These are phyloP conservation scores for Aplodontia rufa DNA, from an alignment of 2,113 vertebrate genomes.

Conservation along the genomic window DNA sequence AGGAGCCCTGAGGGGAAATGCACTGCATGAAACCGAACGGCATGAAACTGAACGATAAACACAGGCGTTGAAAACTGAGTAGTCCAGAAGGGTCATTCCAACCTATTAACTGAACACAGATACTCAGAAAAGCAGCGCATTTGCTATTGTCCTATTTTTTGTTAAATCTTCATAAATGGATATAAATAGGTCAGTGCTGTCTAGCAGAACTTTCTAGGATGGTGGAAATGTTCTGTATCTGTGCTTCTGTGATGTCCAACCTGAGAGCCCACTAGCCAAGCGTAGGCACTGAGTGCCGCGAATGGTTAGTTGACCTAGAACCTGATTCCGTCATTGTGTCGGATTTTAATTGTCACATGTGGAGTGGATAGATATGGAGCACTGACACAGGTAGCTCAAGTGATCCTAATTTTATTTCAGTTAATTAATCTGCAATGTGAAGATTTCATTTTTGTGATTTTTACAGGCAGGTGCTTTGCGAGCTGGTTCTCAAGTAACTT, in stretches of 20 bases:
- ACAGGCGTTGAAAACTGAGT: not conserved
- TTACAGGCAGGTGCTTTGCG: conserved; percentile 45
- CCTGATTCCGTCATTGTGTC: not conserved
- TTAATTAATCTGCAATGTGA: no score
- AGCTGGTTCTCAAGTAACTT: conserved; percentile 57
- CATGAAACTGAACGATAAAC: not conserved
- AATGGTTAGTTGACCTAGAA: not conserved
- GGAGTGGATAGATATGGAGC: not conserved
- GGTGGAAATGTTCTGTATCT: not conserved
- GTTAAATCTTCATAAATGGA: not conserved
- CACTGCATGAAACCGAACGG: not conserved
- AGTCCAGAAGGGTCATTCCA: not conserved
- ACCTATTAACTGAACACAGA: not conserved
- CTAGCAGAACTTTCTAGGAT: not conserved
- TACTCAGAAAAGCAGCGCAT: not conserved
- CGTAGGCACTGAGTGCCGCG: not conserved
- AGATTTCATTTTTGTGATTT: not conserved
- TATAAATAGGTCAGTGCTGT: not conserved
- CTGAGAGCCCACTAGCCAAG: not conserved
- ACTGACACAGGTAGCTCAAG: not conserved
- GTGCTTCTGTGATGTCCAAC: not conserved
- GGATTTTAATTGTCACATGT: not conserved
- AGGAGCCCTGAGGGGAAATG: not conserved
- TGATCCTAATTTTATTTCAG: conserved; percentile 37
- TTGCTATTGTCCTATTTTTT: not conserved